These are phyloP conservation scores for Riptortus pedestris DNA, from an alignment of 1,140 invertebrate species.

Conservation along the genomic window DNA sequence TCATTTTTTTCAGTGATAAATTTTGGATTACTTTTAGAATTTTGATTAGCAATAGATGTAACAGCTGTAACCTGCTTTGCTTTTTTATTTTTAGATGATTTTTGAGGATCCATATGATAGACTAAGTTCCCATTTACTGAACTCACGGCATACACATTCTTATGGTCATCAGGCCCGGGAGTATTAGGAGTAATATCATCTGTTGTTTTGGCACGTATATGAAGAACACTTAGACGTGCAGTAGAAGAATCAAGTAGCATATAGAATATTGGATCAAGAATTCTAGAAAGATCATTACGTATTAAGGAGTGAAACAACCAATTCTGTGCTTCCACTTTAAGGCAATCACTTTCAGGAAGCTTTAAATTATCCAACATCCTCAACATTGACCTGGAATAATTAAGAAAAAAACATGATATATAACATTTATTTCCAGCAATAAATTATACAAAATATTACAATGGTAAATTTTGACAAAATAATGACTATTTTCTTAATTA, in stretches of 20 bases:
- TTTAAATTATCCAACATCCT: slow-evolving; percentile 69
- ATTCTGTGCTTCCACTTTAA: slow-evolving; percentile 58
- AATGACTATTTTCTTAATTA: too few relatives aligned
- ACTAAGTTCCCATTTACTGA: slow-evolving; percentile 76
- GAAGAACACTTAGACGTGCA: slow-evolving; percentile 72
- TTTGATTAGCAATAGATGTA: slow-evolving; percentile 35
- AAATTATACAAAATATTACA: too few relatives aligned
- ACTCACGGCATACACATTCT: slow-evolving; percentile 73
- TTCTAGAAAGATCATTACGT: slow-evolving; percentile 61
- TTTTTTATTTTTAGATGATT: slow-evolving; percentile 12
- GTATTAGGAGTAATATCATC: slow-evolving; percentile 40
- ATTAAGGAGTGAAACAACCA: slow-evolving; percentile 65
- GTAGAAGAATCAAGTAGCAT: slow-evolving; percentile 73
- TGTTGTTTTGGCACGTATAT: slow-evolving; percentile 48
- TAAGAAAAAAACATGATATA: slow-evolving; percentile 11
- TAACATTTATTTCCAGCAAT: too few relatives aligned
- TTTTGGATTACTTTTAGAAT: slow-evolving; percentile 34
- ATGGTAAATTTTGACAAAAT: too few relatives aligned
- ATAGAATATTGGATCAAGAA: slow-evolving; percentile 67
- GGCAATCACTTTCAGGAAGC: slow-evolving; percentile 50
- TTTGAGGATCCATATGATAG: slow-evolving; percentile 52
- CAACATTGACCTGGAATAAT: slow-evolving; percentile 50
- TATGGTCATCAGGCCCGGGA: background rate
- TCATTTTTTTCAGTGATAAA: slow-evolving; percentile 45
- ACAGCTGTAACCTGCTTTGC: slow-evolving; percentile 27